phyloP scores from a whole-genome alignment of 2,797 vertebrate species.

The Antrozous pallidus region DNA sequence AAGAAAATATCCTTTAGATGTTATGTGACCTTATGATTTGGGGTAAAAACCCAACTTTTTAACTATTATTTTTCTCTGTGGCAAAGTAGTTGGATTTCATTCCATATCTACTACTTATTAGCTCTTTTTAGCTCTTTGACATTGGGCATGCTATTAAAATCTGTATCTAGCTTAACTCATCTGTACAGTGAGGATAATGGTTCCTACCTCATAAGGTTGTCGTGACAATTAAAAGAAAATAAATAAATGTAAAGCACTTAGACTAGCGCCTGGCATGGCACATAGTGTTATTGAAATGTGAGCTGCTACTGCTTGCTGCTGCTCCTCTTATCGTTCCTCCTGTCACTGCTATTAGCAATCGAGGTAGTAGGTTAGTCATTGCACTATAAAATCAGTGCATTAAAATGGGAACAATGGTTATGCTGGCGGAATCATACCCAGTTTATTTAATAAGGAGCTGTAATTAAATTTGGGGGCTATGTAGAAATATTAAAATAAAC shows the following conservation, averaged over 20 bases:
- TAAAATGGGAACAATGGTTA: neutral
- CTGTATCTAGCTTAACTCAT: neutral
- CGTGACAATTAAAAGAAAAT: neutral
- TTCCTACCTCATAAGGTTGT: neutral
- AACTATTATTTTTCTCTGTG: neutral
- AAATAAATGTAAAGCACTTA: neutral
- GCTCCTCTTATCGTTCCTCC: neutral
- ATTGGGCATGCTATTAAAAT: neutral
- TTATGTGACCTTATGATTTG: neutral
- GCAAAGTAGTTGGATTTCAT: neutral
- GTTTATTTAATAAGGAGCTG: conserved; percentile 16
- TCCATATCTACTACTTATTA: neutral
- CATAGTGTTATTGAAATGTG: neutral
- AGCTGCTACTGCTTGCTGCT: too few relatives aligned
- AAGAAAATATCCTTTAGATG: neutral
- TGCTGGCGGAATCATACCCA: neutral
- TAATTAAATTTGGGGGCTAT: neutral
- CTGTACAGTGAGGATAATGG: neutral
- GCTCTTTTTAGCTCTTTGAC: neutral
- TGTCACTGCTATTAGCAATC: neutral
- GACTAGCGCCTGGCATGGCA: too few relatives aligned
- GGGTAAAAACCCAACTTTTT: neutral
- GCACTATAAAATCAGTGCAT: neutral
- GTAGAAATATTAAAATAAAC: conserved; percentile 33
- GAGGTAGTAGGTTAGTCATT: neutral